Base-by-base conservation (phyloP, 2,888 invertebrate species). In the Lepidocyrtoides sp. region DNA sequence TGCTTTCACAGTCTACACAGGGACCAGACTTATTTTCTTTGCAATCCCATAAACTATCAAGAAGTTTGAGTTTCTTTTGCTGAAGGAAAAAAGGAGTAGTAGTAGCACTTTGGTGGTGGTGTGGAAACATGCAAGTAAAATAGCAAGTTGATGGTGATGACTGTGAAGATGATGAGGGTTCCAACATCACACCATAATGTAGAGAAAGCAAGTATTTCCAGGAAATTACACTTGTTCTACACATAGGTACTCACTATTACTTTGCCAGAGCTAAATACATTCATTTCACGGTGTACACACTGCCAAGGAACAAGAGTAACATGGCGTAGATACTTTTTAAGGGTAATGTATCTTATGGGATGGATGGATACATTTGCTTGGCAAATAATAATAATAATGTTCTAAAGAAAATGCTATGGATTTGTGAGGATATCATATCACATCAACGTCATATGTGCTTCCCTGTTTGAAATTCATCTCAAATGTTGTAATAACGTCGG, bases 191-290 rank as follows among this genome's bases (percentile, higher is more conserved):
- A 83, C 83, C 69, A 69, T 54, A 72, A 84, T 72, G 72, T 14
- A 51, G 54, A 51, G 54, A 84, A 84, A 29, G 48, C 48, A 66
- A 75, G 77, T 51, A 86, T 86, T 81, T 75, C 60, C 86, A 86
- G 86, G 86, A 86, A 86, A 86, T 86, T 86, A 77, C 86, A 86
- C 72, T 86, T 85, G 85, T 57, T 86, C 75, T n/a, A n/a, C 86
- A 75, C 77, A 23, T 44, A 72, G 23, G n/a, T 60, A 60, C 57
- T 41, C n/a, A n/a, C 79, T 72, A 72, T 20, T 20, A 41, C 41
- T 36, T 54, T 36, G 36, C 36, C 36, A 36, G n/a, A 57, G 29
- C 81, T 82, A 60, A 77, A 77, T 54, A 48, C 51, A 29, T 77
- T 54, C 77, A 48, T 77, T 77, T 77, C 44, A 72, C 44, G 20